Percentiles rank a stretch among this genome's conserved stretches.
phyloP scores from a whole-genome alignment of 1,140 invertebrate genomes.

The Zaprionus inermis region DNA sequence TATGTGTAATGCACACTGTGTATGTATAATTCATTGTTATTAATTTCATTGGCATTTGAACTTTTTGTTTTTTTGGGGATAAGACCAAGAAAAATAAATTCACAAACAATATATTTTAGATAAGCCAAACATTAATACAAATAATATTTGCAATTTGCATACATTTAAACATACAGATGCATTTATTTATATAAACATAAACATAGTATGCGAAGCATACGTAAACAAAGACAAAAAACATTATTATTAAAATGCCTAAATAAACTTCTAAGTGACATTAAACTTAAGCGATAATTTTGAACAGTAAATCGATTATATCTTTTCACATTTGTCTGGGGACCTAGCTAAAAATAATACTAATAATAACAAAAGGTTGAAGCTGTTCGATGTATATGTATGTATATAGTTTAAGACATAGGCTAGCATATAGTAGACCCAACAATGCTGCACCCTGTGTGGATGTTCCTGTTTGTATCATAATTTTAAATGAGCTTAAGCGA shows the following conservation, averaged over 20 bases:
- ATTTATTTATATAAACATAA: too few species aligned
- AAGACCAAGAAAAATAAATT: neutral
- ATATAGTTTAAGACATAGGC: neutral
- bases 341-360: constrained; percentile 3
- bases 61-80: constrained; percentile 12
- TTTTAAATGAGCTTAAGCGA: constrained; percentile 65
- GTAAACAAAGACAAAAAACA: too few species aligned
- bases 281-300: neutral
- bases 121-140: too few species aligned
- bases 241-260: too few species aligned
- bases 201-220: too few species aligned
- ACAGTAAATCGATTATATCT: constrained; percentile 7
- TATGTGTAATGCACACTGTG: constrained; percentile 18
- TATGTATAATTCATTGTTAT: constrained; percentile 38
- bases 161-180: too few species aligned
- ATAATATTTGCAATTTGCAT: too few species aligned
- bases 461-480: constrained; percentile 44
- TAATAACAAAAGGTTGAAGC: neutral
- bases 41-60: constrained; percentile 29
- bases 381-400: neutral
- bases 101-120: neutral
- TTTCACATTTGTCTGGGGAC: neutral
- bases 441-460: constrained; percentile 20
- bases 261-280: too few species aligned
- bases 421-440: constrained; percentile 1